Percentiles rank a stretch among this genome's conserved stretches.
Evolutionary conservation across 2,113 vertebrate species (phyloP).

Genomic region (Platichthys flesus): DNA sequence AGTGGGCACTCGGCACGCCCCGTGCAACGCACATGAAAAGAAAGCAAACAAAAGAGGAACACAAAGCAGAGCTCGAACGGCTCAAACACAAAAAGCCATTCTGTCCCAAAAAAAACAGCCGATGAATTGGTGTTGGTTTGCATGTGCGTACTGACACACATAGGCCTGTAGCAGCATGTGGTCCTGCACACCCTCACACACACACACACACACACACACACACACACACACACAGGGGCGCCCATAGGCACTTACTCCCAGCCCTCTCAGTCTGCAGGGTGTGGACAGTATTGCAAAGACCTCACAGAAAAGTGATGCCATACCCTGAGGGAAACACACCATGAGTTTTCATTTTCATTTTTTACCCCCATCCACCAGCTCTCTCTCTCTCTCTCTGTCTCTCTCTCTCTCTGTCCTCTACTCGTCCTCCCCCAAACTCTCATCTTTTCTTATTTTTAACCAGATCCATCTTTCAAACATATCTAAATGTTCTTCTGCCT

Average conservation of each 20-base stretch:
- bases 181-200: not conserved
- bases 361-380: slow-evolving; percentile 8
- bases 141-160: slow-evolving; percentile 3
- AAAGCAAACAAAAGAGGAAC: slow-evolving; percentile 45
- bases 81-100: slow-evolving; percentile 8
- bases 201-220: slow-evolving; percentile 1
- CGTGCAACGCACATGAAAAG: slow-evolving; percentile 37
- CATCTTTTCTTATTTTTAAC: slow-evolving; percentile 36
- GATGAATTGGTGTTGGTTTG: slow-evolving; percentile 5
- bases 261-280: slow-evolving; percentile 26
- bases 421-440: slow-evolving; percentile 22
- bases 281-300: slow-evolving; percentile 39
- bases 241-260: slow-evolving; percentile 28
- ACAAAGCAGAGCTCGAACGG: slow-evolving; percentile 25
- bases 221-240: not conserved
- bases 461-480: slow-evolving; percentile 36
- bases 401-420: slow-evolving; percentile 37
- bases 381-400: not conserved
- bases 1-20: slow-evolving; percentile 13
- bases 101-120: slow-evolving; percentile 22
- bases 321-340: slow-evolving; percentile 51
- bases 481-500: slow-evolving; percentile 13
- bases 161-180: slow-evolving; percentile 7
- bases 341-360: slow-evolving; percentile 42
- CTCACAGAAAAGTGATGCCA: slow-evolving; percentile 54